Evolutionary conservation across 92 coral and sea anemone species (phyloP), one percentile per base, ranked within the genome.

Genomic region (Isaurus tuberculatus): DNA sequence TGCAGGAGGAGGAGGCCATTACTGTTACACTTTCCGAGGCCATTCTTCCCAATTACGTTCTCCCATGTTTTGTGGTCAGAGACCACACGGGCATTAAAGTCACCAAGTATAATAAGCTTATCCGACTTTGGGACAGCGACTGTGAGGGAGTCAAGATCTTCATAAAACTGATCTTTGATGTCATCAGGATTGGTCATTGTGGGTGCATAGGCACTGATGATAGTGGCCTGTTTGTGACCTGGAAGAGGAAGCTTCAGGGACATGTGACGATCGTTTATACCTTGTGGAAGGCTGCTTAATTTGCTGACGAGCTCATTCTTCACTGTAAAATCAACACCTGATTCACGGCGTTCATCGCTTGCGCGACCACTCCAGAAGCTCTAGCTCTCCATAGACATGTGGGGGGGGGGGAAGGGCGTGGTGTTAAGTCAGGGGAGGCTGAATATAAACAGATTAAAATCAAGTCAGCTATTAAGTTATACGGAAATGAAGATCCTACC

Each of bases 121-220:
- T 84, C 81, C 2, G 44, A 29, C 75, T 80, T 61, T 0, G 91
- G 88, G 3, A 79, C 88, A 0, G 81, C 8, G 4, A 75, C 26
- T 7, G 88, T 48, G 22, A 65, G 51, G 60, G 30, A 5, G 26
- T 85, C 61, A 4, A 88, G 88, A 0, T 81, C 83, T 5, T 67
- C 86, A 29, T 88, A 91, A 58, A 88, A 88, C 15, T 30, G 74
- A 53, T 88, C 91, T 53, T 88, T 91, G 43, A 57, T 46, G 34
- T 75, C 80, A 1, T 91, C 91, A 26, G 80, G 87, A 67, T 88
- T 85, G 65, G 91, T 88, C 94, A 88, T 91, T 2, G 91, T 88
- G 7, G 94, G 91, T 14, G 88, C 91, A 46, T 91, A 90, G 33
- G 82, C 88, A 55, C 91, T 87, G 57, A 70, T 70, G 19, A 37